Evolutionary conservation across 2,797 vertebrate species (phyloP).

Genomic region (Sebastes nivosus): DNA sequence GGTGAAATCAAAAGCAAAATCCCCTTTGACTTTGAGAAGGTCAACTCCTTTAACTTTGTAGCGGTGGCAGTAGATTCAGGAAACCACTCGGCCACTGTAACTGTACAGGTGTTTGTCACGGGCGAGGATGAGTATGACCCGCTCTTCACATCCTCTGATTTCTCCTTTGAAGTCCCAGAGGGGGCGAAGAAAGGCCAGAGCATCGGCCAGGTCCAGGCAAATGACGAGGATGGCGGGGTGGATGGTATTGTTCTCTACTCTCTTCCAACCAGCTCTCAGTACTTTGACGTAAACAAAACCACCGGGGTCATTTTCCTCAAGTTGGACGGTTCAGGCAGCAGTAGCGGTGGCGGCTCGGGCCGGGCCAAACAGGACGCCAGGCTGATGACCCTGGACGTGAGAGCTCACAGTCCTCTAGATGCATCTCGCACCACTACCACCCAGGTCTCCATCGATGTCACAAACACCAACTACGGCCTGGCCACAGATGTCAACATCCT

Average conservation of each 20-base stretch:
- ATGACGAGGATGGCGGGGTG: slow-evolving; percentile 92
- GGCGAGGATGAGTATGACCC: slow-evolving; percentile 98
- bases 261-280: slow-evolving; percentile 86
- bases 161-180: slow-evolving; percentile 93
- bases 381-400: slow-evolving; percentile 90
- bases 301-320: slow-evolving; percentile 91
- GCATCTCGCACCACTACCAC: slow-evolving; percentile 86
- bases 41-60: slow-evolving; percentile 90
- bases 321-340: slow-evolving; percentile 85
- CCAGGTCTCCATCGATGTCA: slow-evolving; percentile 90
- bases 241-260: slow-evolving; percentile 95
- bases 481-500: slow-evolving; percentile 90
- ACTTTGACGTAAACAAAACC: slow-evolving; percentile 94
- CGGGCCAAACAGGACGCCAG: slow-evolving; percentile 87
- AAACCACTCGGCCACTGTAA: slow-evolving; percentile 94
- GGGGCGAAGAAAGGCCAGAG: slow-evolving; percentile 91
- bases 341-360: slow-evolving; percentile 68
- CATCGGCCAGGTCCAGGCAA: slow-evolving; percentile 91
- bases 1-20: slow-evolving; percentile 90
- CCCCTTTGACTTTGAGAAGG: slow-evolving; percentile 93
- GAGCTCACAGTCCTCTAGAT: slow-evolving; percentile 91
- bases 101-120: slow-evolving; percentile 91
- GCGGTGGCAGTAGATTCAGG: slow-evolving; percentile 90
- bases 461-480: slow-evolving; percentile 93
- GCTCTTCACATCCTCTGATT: slow-evolving; percentile 87